A percentile compares a stretch with the other conserved stretches of the same genome.
Conservation (phyloP, 2,113 vertebrate genomes). For the Saguinus midas region DNA sequence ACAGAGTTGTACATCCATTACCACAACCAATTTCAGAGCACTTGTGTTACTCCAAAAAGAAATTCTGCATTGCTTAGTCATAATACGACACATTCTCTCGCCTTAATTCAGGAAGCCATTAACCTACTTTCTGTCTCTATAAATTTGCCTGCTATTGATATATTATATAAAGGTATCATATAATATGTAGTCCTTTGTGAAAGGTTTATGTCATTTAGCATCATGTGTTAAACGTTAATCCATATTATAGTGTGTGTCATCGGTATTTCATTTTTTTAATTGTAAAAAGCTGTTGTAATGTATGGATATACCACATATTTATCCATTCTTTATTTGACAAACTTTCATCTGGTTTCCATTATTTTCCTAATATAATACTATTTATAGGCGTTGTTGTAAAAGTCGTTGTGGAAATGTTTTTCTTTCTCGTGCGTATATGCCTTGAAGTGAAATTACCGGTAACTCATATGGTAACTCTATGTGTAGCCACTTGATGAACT, state of each 20-base stretch:
- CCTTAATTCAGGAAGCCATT: not conserved
- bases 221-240: not conserved
- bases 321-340: not conserved
- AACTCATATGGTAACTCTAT: not conserved
- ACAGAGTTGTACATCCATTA: not conserved
- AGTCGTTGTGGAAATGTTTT: not conserved
- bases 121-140: not conserved
- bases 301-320: not conserved
- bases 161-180: not conserved
- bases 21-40: not conserved
- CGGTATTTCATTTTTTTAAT: not conserved
- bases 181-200: not conserved
- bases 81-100: rapidly evolving
- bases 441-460: not conserved
- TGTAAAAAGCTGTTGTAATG: not conserved
- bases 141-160: not conserved
- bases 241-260: too few species aligned
- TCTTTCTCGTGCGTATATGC: not conserved
- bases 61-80: not conserved
- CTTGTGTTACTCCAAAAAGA: not conserved
- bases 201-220: not conserved
- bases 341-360: not conserved
- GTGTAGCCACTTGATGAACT: not conserved
- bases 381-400: not conserved
- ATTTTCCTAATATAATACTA: not conserved